These are phyloP conservation scores for Sebastes itinus DNA, from an alignment of 2,797 vertebrate genomes.

Conservation along the genomic window DNA sequence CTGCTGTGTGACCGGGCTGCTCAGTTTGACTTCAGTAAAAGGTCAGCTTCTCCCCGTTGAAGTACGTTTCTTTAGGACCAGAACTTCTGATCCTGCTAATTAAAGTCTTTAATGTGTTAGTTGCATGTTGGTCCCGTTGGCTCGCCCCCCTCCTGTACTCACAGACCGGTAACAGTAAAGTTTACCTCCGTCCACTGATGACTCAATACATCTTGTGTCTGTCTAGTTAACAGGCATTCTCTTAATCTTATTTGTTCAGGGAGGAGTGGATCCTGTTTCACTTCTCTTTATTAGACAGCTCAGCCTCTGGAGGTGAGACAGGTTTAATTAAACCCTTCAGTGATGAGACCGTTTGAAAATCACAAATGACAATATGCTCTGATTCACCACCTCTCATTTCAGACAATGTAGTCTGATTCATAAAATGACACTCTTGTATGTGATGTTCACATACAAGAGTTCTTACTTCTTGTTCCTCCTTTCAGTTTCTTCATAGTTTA, in stretches of 20 bases:
- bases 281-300: slow-evolving; percentile 2
- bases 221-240: not conserved
- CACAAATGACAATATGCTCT: not conserved
- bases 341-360: not conserved
- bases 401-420: not conserved
- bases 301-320: not conserved
- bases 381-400: not conserved
- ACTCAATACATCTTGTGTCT: not conserved
- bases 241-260: slow-evolving; percentile 12
- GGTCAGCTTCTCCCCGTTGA: not conserved
- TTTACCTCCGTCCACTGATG: not conserved
- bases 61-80: not conserved
- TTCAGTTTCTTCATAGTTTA: not conserved
- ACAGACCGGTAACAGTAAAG: not conserved
- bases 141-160: not conserved
- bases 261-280: not conserved
- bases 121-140: not conserved
- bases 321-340: not conserved
- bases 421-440: not conserved
- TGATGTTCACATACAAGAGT: not conserved
- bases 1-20: too few relatives aligned
- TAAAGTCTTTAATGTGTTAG: not conserved
- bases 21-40: not conserved
- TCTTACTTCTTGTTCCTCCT: not conserved
- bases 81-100: not conserved